Conservation (phyloP, 1,140 invertebrate genomes). For the Aleiodes sp. region DNA sequence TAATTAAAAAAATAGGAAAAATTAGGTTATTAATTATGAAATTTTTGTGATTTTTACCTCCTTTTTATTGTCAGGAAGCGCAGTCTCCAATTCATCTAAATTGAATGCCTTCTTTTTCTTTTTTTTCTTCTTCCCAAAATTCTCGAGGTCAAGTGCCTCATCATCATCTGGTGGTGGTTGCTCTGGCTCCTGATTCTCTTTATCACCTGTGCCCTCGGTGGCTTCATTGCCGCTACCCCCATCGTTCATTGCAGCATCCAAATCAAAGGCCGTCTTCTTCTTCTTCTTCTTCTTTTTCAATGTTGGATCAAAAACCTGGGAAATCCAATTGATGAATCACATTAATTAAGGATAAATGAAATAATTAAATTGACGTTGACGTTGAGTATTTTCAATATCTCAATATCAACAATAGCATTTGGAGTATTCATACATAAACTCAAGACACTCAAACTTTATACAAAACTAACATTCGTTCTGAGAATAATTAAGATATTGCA, state of each 20-base stretch:
- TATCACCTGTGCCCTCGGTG: constrained; percentile 63
- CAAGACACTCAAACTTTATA: too few relatives aligned
- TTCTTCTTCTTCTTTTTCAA: constrained; percentile 16
- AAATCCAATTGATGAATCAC: too few relatives aligned
- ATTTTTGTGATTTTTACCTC: constrained; percentile 33
- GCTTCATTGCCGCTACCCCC: constrained; percentile 48
- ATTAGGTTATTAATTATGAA: neutral
- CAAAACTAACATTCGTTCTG: too few relatives aligned
- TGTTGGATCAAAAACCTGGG: neutral
- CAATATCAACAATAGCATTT: too few relatives aligned
- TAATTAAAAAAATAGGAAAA: constrained; percentile 14
- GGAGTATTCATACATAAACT: too few relatives aligned
- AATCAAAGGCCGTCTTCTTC: neutral
- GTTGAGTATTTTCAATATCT: neutral
- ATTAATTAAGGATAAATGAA: too few relatives aligned
- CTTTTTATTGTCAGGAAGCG: constrained; percentile 72
- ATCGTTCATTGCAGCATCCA: constrained; percentile 12
- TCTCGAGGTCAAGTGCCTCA: constrained; percentile 78
- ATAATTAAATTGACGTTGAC: neutral
- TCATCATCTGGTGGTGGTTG: constrained; percentile 68
- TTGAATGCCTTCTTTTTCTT: constrained; percentile 85
- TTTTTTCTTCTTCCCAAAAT: constrained; percentile 87
- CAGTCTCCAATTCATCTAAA: constrained; percentile 80
- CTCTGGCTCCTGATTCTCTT: constrained; percentile 70
- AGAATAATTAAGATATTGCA: too few relatives aligned